Conservation (phyloP, 2,888 invertebrate genomes). For the Drosophila atripex region DNA sequence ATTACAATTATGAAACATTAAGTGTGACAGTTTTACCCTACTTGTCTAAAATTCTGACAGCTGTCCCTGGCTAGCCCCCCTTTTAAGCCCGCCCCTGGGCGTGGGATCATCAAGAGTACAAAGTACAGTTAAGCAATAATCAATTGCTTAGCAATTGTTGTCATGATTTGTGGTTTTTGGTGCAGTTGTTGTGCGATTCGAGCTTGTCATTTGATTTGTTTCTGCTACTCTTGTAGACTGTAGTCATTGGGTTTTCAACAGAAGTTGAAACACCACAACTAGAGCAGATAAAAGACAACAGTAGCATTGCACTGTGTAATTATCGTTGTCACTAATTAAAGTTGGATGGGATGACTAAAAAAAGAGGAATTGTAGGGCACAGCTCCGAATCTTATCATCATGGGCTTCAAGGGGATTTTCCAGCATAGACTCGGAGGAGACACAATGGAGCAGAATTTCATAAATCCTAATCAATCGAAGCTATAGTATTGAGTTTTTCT, state of each 20-base stretch:
- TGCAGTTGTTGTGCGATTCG: constrained; percentile 17
- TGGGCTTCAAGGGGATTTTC: constrained; percentile 35
- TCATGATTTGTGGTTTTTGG: constrained; percentile 43
- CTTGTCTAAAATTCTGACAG: constrained; percentile 26
- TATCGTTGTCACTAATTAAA: constrained; percentile 81
- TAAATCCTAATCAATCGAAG: constrained; percentile 48
- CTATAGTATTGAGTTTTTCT: background rate
- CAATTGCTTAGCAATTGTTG: constrained; percentile 71
- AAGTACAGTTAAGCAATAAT: constrained; percentile 75
- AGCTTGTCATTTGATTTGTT: constrained; percentile 51
- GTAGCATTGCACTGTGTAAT: constrained; percentile 71
- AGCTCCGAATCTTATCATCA: constrained; percentile 25
- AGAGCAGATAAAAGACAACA: constrained; percentile 65
- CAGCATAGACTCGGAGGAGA: constrained; percentile 48
- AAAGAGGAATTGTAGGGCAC: constrained; percentile 27
- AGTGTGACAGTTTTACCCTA: constrained; percentile 30
- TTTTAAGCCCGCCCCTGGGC: constrained; percentile 2
- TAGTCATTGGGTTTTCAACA: constrained; percentile 64
- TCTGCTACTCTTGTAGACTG: constrained; percentile 20
- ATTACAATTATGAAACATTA: constrained; percentile 31
- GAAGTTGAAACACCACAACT: constrained; percentile 61
- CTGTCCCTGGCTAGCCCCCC: constrained; percentile 9
- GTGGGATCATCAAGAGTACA: constrained; percentile 65
- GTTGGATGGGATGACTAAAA: constrained; percentile 42
- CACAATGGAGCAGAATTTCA: constrained; percentile 53